phyloP scores from a whole-genome alignment of 2,113 vertebrate species.

The Pampusana beccarii region DNA sequence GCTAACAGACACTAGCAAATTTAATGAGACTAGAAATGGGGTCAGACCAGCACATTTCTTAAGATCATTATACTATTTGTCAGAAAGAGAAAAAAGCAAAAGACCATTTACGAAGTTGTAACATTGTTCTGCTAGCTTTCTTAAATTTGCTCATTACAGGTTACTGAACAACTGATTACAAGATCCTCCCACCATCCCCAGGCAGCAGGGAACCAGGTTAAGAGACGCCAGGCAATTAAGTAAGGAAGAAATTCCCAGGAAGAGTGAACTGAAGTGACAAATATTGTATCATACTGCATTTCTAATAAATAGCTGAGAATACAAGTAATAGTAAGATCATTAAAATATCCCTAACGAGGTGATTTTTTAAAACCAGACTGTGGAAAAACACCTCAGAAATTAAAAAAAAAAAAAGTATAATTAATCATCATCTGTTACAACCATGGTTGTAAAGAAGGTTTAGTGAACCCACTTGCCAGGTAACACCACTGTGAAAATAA shows the following conservation, averaged over 20 bases:
- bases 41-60: slow-evolving; percentile 25
- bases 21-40: slow-evolving; percentile 53
- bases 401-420: background rate
- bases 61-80: background rate
- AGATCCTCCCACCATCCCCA: background rate
- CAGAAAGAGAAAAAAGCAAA: background rate
- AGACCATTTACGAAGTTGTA: slow-evolving; percentile 4
- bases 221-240: slow-evolving; percentile 21
- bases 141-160: slow-evolving; percentile 34
- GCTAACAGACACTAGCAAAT: slow-evolving; percentile 9
- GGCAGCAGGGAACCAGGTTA: background rate
- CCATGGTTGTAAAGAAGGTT: background rate
- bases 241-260: slow-evolving; percentile 4
- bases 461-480: background rate
- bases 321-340: background rate
- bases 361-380: background rate
- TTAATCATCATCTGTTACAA: background rate
- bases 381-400: background rate
- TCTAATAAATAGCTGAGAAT: background rate
- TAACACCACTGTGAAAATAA: background rate
- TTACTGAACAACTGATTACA: slow-evolving; percentile 37
- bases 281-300: background rate
- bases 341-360: background rate
- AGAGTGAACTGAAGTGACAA: background rate
- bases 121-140: background rate